These are phyloP conservation scores for Harmothoe impar DNA, from an alignment of 2,888 invertebrate species.

Conservation along the genomic window DNA sequence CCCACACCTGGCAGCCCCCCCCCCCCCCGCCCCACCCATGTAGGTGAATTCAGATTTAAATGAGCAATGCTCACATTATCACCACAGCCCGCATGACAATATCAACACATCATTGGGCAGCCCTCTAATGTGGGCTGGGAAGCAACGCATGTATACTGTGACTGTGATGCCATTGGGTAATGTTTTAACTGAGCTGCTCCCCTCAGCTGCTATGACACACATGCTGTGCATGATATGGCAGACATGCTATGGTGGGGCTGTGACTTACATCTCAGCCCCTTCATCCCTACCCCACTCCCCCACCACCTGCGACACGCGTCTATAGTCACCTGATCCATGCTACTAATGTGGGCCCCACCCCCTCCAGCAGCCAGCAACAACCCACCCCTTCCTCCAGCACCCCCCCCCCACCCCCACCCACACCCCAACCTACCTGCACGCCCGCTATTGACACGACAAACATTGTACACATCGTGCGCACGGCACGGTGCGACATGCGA, in stretches of 20 bases:
- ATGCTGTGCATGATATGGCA: not conserved
- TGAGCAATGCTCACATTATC: too few species aligned
- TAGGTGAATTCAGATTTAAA: too few species aligned
- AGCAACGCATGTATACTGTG: too few species aligned
- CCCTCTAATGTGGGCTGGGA: too few species aligned
- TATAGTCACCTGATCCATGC: not conserved
- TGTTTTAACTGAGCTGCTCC: too few species aligned
- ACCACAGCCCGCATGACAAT: too few species aligned
- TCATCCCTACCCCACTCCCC: not conserved
- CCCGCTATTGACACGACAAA: not conserved
- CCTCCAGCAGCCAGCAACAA: too few species aligned
- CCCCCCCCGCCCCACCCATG: too few species aligned
- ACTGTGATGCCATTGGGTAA: too few species aligned
- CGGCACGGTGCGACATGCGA: not conserved
- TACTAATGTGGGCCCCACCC: not conserved
- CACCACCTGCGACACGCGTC: not conserved
- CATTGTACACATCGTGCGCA: not conserved
- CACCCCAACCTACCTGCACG: not conserved
- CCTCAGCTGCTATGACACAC: too few species aligned
- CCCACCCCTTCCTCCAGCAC: not conserved
- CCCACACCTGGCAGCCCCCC: too few species aligned
- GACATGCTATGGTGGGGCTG: not conserved
- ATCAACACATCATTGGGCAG: too few species aligned
- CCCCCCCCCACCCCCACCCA: not conserved
- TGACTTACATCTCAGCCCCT: conserved; percentile 7